Evolutionary conservation across 2,797 vertebrate genomes (phyloP), one percentile per base, ranked within the genome.

Genomic region (Tauraco hartlaubi): DNA sequence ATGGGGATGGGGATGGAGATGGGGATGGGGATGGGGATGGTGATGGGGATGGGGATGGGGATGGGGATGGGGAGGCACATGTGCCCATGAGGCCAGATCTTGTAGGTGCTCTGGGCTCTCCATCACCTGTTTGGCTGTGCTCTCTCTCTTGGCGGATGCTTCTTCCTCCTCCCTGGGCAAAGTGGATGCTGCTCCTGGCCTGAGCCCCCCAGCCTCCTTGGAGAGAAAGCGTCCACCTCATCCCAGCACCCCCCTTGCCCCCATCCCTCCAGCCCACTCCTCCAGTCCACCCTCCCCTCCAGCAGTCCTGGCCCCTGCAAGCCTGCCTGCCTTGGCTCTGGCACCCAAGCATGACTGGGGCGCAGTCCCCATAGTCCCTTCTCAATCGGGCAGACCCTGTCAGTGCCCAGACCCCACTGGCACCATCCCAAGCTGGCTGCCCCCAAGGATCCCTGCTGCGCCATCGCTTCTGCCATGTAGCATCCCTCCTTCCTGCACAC

Each of bases 111-210:
- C 63, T 3, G 5, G 49, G 44, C 76, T 97, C 84, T 94, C 91
- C 69, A 85, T 97, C 96, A 97, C 96, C 95, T 97, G 79, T 85
- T 92, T 63, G 97, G 64, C 79, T 29, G 9, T 41, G 95, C 17
- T 97, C 31, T 56, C 19, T 94, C 87, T 92, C 96, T 78, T 94
- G 92, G 82, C 92, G 95, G 91, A 96, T 41, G 12, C 92, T 94
- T 97, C 96, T 97, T 97, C 96, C 96, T 90, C 76, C 67, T 97
- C 96, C 96, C 78, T 87, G 90, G 71, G 92, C 86, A 94, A 86
- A 95, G 76, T 39, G 90, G 85, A 94, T 64, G 84, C 74, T 94
- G 69, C 79, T 93, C 28, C 90, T 94, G 77, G 90, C 31, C 74
- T 78, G 96, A 90, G 79, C 28, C 37, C 79, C 92, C 96, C 90